phyloP scores from a whole-genome alignment of 2,888 invertebrate genomes.

The Ichneumoninae sp. region DNA sequence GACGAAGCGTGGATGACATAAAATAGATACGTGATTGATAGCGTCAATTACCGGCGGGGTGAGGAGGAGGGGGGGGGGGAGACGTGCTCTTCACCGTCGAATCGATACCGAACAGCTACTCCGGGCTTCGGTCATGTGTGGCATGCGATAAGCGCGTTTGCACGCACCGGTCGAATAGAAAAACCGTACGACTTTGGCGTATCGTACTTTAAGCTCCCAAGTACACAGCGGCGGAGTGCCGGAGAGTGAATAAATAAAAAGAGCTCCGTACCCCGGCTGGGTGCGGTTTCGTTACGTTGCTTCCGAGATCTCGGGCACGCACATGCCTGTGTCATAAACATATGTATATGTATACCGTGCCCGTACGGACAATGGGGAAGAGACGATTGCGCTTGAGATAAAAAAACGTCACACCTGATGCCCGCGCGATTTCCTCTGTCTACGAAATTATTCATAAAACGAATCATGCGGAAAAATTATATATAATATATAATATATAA shows the following conservation, averaged over 20 bases:
- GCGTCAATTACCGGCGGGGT: neutral
- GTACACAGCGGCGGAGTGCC: neutral
- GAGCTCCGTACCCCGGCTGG: slow-evolving; percentile 42
- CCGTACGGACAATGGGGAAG: neutral
- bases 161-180: slow-evolving; percentile 34
- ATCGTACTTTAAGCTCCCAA: slow-evolving; percentile 31
- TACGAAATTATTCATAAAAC: neutral
- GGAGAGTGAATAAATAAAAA: slow-evolving; percentile 54
- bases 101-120: slow-evolving; percentile 26
- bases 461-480: no score
- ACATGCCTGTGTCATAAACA: slow-evolving; percentile 42
- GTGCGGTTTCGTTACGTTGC: slow-evolving; percentile 54
- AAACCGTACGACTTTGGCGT: slow-evolving; percentile 13
- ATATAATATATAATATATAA: no score
- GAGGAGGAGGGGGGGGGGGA: no score
- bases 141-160: slow-evolving; percentile 28
- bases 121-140: neutral
- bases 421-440: neutral
- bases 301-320: slow-evolving; percentile 39
- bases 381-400: slow-evolving; percentile 9
- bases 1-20: neutral
- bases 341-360: neutral
- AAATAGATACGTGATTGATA: slow-evolving; percentile 5
- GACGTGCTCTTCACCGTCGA: slow-evolving; percentile 7
- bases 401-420: neutral